These are phyloP conservation scores for Chiloscyllium plagiosum DNA, from an alignment of 2,113 vertebrate genomes.

Conservation along the genomic window DNA sequence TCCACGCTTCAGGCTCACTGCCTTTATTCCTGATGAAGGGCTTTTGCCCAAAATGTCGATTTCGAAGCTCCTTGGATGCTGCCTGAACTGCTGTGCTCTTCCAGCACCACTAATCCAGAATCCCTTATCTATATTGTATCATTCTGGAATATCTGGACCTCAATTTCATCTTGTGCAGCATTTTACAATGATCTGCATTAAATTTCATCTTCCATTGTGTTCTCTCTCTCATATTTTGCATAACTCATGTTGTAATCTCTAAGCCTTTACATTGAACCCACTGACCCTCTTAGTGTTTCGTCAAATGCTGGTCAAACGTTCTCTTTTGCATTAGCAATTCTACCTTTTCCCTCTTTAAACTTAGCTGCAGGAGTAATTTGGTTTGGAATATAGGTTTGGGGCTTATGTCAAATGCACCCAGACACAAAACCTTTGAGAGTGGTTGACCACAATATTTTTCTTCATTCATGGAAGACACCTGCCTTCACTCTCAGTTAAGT, in stretches of 20 bases:
- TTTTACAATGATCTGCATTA: background rate
- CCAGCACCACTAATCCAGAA: no score
- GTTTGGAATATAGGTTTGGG: background rate
- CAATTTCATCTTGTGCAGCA: background rate
- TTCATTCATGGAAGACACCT: background rate
- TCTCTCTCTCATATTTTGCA: background rate
- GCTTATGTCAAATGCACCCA: background rate
- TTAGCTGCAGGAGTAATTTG: background rate
- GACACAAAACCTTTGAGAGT: background rate
- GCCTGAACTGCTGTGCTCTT: no score
- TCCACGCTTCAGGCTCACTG: no score
- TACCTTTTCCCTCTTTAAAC: background rate
- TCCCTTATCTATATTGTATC: background rate
- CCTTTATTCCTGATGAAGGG: no score
- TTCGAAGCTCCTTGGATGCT: no score
- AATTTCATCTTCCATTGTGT: background rate
- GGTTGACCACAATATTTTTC: background rate
- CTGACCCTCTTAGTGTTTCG: background rate
- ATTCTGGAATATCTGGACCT: background rate
- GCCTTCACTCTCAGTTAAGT: background rate
- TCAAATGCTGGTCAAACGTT: background rate
- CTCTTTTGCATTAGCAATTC: background rate
- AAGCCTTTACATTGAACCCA: background rate
- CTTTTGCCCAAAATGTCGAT: no score
- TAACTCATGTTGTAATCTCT: background rate